Evolutionary conservation across 2,888 invertebrate species (phyloP), one percentile per base, ranked within the genome.

Genomic region (Hololepta plana): DNA sequence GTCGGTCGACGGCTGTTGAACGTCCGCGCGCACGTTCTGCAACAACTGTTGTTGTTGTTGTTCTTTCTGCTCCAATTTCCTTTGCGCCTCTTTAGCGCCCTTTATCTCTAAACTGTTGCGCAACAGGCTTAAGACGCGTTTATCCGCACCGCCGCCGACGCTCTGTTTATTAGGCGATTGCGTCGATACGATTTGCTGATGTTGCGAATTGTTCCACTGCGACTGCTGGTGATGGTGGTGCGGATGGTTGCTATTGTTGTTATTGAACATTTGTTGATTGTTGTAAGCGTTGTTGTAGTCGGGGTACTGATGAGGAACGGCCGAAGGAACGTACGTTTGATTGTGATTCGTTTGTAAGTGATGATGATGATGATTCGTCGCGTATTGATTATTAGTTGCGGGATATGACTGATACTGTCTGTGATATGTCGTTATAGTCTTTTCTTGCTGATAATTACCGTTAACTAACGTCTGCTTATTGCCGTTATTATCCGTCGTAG

Each of bases 71-170:
- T 60, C 61, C 19, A 54, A 44, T 38, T 59, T 55, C 43, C 60
- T 64, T 32, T 59, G 48, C 12, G 62, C 58, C 38, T 69, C 69
- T 30, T 57, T 53, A 28, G 57, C 59, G 21, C 58, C 61, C 31
- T 67, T 73, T 24, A 65, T 69, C 54, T 77, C 76, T 40, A 79
- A 57, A 47, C 72, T 77, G 39, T 69, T 73, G 41, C 76, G 59
- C 27, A 79, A 51, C 41, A 77, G 63, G 43, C 69, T 72, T 32
- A 76, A 53, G n/a, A 76, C 72, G 34, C 67, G 60, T 46, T 74
- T 73, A 28, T 42, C 41, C 8, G 33, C 33, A 4, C 30, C 32
- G 6, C 29, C 29, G 27, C 40, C 42, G 15, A 34, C 31, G 20
- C 31, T 35, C 16, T 38, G 35, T 4, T 36, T 30, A 27, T 33